phyloP scores from a whole-genome alignment of 1,140 invertebrate genomes.

The Megalopta genalis region DNA sequence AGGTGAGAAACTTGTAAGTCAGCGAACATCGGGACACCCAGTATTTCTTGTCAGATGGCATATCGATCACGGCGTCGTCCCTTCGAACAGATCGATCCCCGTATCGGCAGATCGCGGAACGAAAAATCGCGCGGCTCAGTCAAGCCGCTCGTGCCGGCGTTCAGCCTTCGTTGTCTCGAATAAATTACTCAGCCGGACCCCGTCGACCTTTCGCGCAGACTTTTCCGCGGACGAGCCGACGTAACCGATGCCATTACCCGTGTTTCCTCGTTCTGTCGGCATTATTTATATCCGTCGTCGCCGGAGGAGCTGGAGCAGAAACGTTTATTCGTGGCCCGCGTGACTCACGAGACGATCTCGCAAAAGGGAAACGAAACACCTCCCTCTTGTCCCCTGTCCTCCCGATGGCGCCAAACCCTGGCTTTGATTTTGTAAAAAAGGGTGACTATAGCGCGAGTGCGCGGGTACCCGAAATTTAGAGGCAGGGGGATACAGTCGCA shows the following conservation, averaged over 20 bases:
- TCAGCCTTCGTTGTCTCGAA: conserved; percentile 9
- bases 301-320: conserved; percentile 54
- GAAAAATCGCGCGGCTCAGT: not conserved
- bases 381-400: not conserved
- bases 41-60: not conserved
- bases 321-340: conserved; percentile 66
- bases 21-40: no score
- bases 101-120: not conserved
- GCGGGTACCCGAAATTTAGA: no score
- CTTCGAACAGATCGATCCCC: not conserved
- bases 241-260: conserved; percentile 46
- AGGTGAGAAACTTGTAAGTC: no score
- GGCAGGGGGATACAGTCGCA: no score
- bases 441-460: not conserved
- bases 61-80: not conserved
- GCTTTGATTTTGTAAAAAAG: not conserved
- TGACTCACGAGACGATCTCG: conserved; percentile 60
- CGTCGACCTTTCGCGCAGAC: conserved; percentile 15
- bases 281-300: conserved; percentile 67
- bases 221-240: conserved; percentile 35
- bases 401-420: not conserved
- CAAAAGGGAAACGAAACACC: conserved; percentile 11
- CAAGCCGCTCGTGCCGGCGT: not conserved
- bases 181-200: not conserved
- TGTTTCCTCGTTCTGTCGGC: conserved; percentile 55